Base-by-base conservation (phyloP, 2,113 vertebrate species). In the Zosterops borbonicus region DNA sequence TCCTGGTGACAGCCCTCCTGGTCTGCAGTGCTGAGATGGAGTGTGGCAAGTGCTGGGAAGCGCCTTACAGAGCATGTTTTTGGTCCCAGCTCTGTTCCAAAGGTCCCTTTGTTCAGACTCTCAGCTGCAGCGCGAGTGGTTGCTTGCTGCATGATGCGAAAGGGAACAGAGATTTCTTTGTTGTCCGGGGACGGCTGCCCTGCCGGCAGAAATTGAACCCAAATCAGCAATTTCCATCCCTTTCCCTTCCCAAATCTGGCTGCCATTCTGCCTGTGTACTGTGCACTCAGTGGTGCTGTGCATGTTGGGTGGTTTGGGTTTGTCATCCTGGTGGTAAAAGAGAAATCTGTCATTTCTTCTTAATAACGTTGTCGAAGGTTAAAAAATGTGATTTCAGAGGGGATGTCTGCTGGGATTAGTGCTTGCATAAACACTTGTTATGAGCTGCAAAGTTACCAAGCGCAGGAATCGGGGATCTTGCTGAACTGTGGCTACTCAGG, bases 131-230 rank as follows among this genome's bases (percentile, higher is more conserved):
- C 2, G 9, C 28, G 1, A 90, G 92, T 37, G 5, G 55, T 84
- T 86, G 63, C 84, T 79, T 63, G 60, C 83, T 47, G 7, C 93
- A 75, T 87, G 87, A 89, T 95, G 74, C 11, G 2, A 31, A 74
- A 69, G 53, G 52, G 73, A 97, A 97, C 96, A 97, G 94, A 94
- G 82, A 52, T 87, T 70, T 76, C 96, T 97, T 97, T 97, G 96
- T 97, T 90, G 88, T 77, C 59, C 20, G 0, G 55, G 86, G 50
- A 18, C 2, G 19, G 73, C 90, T 86, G 58, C 70, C 33, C 63
- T 47, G 62, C 75, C 62, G 2, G 68, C 73, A 89, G 77, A 92
- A 96, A 93, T 62, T 35, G 76, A 93, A 75, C 60, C 8, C 12
- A 82, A 94, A 86, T 95, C 71, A 96, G 86, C 90, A 62, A 16